Percentiles rank a stretch among this genome's conserved stretches.
Evolutionary conservation across 2,113 vertebrate genomes (phyloP).

Genomic region (Etia nguti): DNA sequence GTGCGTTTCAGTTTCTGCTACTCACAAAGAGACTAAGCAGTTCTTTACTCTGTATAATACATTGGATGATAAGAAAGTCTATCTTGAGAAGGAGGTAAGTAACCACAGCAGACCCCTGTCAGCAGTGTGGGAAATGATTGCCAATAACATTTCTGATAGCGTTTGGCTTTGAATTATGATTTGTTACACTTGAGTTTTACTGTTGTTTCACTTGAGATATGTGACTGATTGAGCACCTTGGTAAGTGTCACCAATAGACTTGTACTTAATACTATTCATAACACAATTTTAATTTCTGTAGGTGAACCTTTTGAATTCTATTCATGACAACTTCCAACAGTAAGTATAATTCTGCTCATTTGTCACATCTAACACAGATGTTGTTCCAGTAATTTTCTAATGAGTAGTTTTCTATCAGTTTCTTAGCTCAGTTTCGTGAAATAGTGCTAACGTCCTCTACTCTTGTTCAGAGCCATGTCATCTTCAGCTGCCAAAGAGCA

Average conservation of each 20-base stretch:
- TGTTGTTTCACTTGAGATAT: not conserved
- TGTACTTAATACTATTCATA: not conserved
- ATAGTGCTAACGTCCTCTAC: not conserved
- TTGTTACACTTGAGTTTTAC: not conserved
- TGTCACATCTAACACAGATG: not conserved
- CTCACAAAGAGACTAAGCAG: slow-evolving; percentile 98
- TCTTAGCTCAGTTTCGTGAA: not conserved
- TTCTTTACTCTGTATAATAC: slow-evolving; percentile 99
- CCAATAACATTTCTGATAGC: not conserved
- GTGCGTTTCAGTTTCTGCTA: slow-evolving; percentile 84
- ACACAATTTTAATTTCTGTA: slow-evolving; percentile 34
- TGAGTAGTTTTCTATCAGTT: not conserved
- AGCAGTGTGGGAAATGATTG: not conserved
- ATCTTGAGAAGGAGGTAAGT: slow-evolving; percentile 93
- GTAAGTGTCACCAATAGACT: not conserved
- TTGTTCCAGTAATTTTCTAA: not conserved
- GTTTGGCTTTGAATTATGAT: not conserved
- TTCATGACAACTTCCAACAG: slow-evolving; percentile 98
- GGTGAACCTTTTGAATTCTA: slow-evolving; percentile 96
- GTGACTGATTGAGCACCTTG: not conserved
- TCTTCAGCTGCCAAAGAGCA: slow-evolving; percentile 89
- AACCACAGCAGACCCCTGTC: not conserved
- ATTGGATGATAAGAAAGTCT: slow-evolving; percentile 96
- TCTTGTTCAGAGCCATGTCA: slow-evolving; percentile 85
- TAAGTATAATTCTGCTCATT: slow-evolving; percentile 60